Evolutionary conservation across 2,797 vertebrate species (phyloP), one percentile per base, ranked within the genome.

Genomic region (Fundulus diaphanus): DNA sequence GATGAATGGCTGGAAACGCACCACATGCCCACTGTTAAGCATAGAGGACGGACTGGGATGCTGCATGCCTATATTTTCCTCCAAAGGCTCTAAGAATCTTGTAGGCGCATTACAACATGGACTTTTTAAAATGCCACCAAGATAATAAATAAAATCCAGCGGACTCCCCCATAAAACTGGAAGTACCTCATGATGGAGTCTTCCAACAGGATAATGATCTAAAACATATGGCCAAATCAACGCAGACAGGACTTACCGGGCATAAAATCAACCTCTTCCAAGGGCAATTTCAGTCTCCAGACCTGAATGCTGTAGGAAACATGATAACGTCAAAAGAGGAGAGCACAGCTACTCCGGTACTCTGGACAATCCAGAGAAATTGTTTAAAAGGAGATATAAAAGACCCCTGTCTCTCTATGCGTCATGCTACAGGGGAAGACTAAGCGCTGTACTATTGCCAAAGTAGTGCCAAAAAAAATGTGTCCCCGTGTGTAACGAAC

Each of bases 401-500:
- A 61, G 31, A 61, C 5, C 57, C 31, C 3, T 3, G 31, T 11
- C 57, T 61, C 57, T 61, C 3, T 9, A 22, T 61, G 57, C 18
- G 1, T 31, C 18, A 22, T 22, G 57, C 18, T 35, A 16, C 16
- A 16, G 1, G 27, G 27, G 29, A 18, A 57, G 16, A 31, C 27
- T 33, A 48, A 35, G 18, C 11, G 12, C 24, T 3, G 0, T 15
- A 31, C 7, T 31, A 16, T 15, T 27, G 13, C n/a, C 27, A 57
- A 6, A 15, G 12, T 18, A 8, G 56, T 31, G 27, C 29, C 27
- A 18, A 2, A 31, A 57, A 57, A 16, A n/a, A n/a, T n/a, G 15
- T 57, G 27, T 31, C 56, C 6, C 29, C 29, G 7, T 33, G 15
- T 59, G 56, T 31, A 33, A 59, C 56, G 18, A 33, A 33, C 88